Base-by-base conservation (phyloP, 2,797 vertebrate species). In the Steatocranus sp. region DNA sequence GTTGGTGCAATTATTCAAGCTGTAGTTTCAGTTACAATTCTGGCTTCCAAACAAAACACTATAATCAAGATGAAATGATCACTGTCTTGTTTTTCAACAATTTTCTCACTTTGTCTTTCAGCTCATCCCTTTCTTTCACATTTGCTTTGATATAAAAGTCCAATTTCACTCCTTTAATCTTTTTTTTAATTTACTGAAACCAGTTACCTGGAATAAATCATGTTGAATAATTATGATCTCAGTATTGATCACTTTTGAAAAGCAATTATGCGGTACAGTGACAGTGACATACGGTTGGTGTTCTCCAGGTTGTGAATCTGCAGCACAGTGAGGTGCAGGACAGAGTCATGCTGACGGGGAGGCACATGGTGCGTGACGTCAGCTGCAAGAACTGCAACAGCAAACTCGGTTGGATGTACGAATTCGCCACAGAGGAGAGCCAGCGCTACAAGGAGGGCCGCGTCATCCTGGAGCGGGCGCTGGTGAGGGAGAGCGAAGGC, bases 341-440 rank as follows among this genome's bases (percentile, higher is more conserved):
- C 90, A 95, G 98, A 20, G 98, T 99, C 87, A 99, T 99, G 98
- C 96, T 99, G 90, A 99, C 98, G 0, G 98, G 98, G 18, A 96
- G 98, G 87, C 98, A 99, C 95, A 99, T 99, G 98, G 98, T 99
- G 90, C 97, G 98, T 11, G 98, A 99, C 0, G 98, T 99, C 93
- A 99, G 97, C 96, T 99, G 98, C 95, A 99, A 99, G 94, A 99
- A 99, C 97, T 99, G 98, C 97, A 99, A 98, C 96, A 99, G 98
- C 93, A 99, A 99, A 91, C 95, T 99, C 83, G 98, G 98, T 74
- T 99, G 98, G 98, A 98, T 99, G 96, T 99, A 99, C 81, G 98
- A 99, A 94, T 99, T 99, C 17, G 98, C 98, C 88, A 99, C 98
- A 0, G 98, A 99, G 95, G 98, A 99, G 93, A 98, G 98, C 91